Evolutionary conservation across 2,888 invertebrate species (phyloP).

Genomic region (Palloptera scutellata): DNA sequence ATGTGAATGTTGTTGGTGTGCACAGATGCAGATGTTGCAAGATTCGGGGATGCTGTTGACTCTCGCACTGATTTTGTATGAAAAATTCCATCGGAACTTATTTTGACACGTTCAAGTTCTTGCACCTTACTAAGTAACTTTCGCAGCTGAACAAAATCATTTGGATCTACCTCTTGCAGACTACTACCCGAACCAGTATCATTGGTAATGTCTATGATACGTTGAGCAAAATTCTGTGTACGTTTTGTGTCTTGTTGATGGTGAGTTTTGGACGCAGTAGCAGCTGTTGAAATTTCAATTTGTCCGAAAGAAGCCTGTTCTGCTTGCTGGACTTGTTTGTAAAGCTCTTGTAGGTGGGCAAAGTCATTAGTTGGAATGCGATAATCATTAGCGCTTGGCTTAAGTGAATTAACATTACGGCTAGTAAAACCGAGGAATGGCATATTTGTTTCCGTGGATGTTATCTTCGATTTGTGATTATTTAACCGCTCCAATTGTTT

Average conservation of each 20-base stretch:
- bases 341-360: conserved; percentile 52
- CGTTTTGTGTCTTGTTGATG: conserved; percentile 33
- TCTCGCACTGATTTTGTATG: conserved; percentile 31
- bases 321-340: conserved; percentile 37
- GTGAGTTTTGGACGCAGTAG: conserved; percentile 44
- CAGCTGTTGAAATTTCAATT: conserved; percentile 55
- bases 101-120: conserved; percentile 56
- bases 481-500: conserved; percentile 57
- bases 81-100: conserved; percentile 41
- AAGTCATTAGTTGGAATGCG: conserved; percentile 52
- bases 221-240: conserved; percentile 42
- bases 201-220: conserved; percentile 53
- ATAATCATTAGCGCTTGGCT: background rate
- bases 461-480: conserved; percentile 23
- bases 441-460: conserved; percentile 34
- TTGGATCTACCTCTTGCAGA: conserved; percentile 61
- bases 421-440: conserved; percentile 48
- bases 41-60: conserved; percentile 39
- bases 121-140: conserved; percentile 65
- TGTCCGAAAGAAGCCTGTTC: conserved; percentile 37
- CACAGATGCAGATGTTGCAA: conserved; percentile 54
- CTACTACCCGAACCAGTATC: conserved; percentile 47
- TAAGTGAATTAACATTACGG: conserved; percentile 48
- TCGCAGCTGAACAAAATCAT: conserved; percentile 66
- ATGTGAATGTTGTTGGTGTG: conserved; percentile 49